phyloP scores from a whole-genome alignment of 1,140 invertebrate genomes.

The Phenacoccus solenopsis region DNA sequence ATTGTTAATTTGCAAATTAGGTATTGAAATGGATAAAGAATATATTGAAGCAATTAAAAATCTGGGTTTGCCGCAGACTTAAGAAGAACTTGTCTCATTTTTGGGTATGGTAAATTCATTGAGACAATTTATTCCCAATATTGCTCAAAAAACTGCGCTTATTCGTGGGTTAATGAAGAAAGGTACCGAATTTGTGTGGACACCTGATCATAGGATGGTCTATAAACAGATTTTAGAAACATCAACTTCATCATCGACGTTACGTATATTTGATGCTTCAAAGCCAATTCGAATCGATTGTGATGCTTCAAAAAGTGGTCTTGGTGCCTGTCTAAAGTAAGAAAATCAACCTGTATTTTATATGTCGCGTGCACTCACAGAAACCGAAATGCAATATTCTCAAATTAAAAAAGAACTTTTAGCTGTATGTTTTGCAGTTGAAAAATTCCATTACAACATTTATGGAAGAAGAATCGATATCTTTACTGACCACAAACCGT shows the following conservation, averaged over 20 bases:
- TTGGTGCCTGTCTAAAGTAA: conserved; percentile 29
- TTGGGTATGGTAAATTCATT: conserved; percentile 35
- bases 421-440: conserved; percentile 27
- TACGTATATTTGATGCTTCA: conserved; percentile 27
- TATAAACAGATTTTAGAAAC: conserved; percentile 14
- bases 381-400: conserved; percentile 29
- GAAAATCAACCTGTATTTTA: conserved; percentile 32
- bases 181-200: conserved; percentile 10
- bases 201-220: neutral
- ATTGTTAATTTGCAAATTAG: conserved; percentile 30
- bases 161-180: conserved; percentile 29
- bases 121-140: conserved; percentile 29
- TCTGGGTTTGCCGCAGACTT: conserved; percentile 26
- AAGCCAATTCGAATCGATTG: conserved; percentile 27
- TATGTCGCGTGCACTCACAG: conserved; percentile 31
- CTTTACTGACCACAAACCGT: conserved; percentile 33
- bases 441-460: conserved; percentile 31
- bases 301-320: conserved; percentile 30
- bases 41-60: conserved; percentile 31
- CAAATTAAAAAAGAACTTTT: conserved; percentile 33
- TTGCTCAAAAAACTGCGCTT: conserved; percentile 25
- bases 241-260: conserved; percentile 20
- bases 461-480: conserved; percentile 29
- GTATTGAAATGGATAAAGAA: conserved; percentile 27
- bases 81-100: conserved; percentile 32